These are phyloP conservation scores for Lottia gigantea DNA, from an alignment of 2,888 invertebrate genomes.

Conservation along the genomic window DNA sequence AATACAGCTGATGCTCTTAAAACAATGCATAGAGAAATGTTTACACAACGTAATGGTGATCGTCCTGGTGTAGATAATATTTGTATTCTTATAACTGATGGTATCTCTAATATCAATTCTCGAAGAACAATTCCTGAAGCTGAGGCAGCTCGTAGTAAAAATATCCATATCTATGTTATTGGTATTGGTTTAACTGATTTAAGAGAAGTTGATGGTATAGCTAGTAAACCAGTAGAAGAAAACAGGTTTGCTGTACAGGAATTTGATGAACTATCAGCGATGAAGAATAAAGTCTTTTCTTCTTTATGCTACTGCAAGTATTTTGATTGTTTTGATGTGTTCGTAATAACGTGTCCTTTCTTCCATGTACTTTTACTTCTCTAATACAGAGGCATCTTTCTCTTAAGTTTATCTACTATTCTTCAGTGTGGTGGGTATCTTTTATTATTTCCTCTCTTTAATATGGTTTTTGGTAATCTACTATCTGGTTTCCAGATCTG, in stretches of 20 bases:
- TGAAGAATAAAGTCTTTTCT: slow-evolving; percentile 29
- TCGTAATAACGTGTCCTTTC: too few species aligned
- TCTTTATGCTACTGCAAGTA: slow-evolving; percentile 35
- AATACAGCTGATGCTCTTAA: slow-evolving; percentile 49
- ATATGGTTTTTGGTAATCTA: too few species aligned
- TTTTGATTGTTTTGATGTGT: slow-evolving; percentile 28
- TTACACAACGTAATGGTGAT: slow-evolving; percentile 43
- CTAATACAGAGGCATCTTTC: slow-evolving; percentile 2
- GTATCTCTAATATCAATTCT: slow-evolving; percentile 60
- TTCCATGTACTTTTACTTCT: too few species aligned
- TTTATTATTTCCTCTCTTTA: neutral
- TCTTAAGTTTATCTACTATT: neutral
- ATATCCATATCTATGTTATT: slow-evolving; percentile 43
- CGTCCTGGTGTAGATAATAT: slow-evolving; percentile 52
- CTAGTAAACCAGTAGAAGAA: slow-evolving; percentile 43
- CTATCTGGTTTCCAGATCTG: too few species aligned
- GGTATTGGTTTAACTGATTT: slow-evolving; percentile 48
- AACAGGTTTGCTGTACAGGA: slow-evolving; percentile 45
- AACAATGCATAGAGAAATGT: slow-evolving; percentile 40
- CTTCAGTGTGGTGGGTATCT: neutral
- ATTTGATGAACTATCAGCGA: slow-evolving; percentile 35
- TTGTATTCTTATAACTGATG: slow-evolving; percentile 56
- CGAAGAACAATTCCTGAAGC: slow-evolving; percentile 55
- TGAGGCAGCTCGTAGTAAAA: slow-evolving; percentile 33
- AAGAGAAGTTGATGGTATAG: slow-evolving; percentile 49